phyloP scores from a whole-genome alignment of 2,797 vertebrate species.

The Loriculus beryllinus region DNA sequence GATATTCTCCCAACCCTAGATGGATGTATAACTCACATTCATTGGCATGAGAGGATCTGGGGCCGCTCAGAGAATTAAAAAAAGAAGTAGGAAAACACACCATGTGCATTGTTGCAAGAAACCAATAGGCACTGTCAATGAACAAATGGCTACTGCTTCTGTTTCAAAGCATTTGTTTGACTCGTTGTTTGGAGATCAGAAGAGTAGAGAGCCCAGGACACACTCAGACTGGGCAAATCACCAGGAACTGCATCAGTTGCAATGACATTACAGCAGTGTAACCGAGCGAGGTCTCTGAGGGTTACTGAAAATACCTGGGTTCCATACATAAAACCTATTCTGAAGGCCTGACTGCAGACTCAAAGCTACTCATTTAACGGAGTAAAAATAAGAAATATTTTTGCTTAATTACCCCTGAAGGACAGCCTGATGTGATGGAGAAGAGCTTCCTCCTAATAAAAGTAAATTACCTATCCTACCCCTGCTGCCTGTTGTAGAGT shows the following conservation, averaged over 20 bases:
- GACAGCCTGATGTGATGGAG: neutral
- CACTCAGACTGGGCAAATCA: neutral
- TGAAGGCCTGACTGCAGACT: conserved; percentile 1
- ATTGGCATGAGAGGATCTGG: conserved; percentile 23
- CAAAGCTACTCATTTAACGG: conserved; percentile 13
- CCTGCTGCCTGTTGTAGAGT: neutral
- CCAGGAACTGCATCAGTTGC: neutral
- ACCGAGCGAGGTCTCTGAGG: neutral
- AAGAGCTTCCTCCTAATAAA: conserved; percentile 32
- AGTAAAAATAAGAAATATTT: neutral
- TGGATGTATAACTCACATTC: conserved; percentile 56
- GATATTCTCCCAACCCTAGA: conserved; percentile 12
- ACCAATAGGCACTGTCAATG: neutral
- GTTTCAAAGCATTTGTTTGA: neutral
- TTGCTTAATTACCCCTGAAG: conserved; percentile 28
- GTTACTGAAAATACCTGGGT: neutral
- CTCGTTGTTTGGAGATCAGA: neutral
- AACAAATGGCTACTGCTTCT: neutral
- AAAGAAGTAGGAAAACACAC: neutral
- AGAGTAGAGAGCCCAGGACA: neutral
- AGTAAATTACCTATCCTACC: conserved; percentile 20
- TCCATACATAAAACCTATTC: neutral
- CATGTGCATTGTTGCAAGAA: conserved; percentile 1
- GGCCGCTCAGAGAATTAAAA: neutral
- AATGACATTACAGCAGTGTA: neutral